Evolutionary conservation across 2,888 invertebrate genomes (phyloP), one percentile per base, ranked within the genome.

Genomic region (Zhengitettix transpicula): DNA sequence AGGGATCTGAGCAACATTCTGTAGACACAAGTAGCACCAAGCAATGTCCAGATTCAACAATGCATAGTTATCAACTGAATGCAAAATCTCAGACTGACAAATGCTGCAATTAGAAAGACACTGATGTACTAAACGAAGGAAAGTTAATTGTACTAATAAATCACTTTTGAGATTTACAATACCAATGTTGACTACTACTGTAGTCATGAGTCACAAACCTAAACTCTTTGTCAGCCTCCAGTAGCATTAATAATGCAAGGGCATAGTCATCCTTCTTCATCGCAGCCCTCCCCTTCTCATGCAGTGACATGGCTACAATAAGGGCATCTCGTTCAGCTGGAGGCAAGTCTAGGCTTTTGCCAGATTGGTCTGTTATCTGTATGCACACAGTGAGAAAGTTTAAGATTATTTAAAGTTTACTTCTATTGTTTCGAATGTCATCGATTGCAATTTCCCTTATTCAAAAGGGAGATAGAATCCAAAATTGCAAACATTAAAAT

Each of bases 11-110:
- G 80, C 76, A 47, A 90, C 77, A 69, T 81, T 84, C 71, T 83
- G 80, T 40, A 92, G 77, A 67, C 84, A 83, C 58, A 90, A 77
- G 74, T 91, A 91, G 71, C 90, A 89, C 91, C 92, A 92, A n/a
- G 88, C 84, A 64, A 91, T 85, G 73, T 92, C 91, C 68, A 92
- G 74, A 72, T 89, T 89, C 42, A 91, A 76, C 9, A 90, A 76
- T 0, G 87, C 91, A 73, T 84, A 88, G 73, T 92, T 92, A 73
- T 91, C 91, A 11, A 89, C 89, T 0, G 79, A 73, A 60, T 82
- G 77, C 42, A 91, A 74, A 57, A 87, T 72, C 40, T 79, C 74
- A 0, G 84, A 79, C 40, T 82, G 76, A 70, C 86, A 87, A 59
- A 78, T 80, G 64, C 85, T 85, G 72, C 54, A 67, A 69, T 64